Base-by-base conservation (phyloP, 2,113 vertebrate genomes). In the Cyprinodon tularosa region DNA sequence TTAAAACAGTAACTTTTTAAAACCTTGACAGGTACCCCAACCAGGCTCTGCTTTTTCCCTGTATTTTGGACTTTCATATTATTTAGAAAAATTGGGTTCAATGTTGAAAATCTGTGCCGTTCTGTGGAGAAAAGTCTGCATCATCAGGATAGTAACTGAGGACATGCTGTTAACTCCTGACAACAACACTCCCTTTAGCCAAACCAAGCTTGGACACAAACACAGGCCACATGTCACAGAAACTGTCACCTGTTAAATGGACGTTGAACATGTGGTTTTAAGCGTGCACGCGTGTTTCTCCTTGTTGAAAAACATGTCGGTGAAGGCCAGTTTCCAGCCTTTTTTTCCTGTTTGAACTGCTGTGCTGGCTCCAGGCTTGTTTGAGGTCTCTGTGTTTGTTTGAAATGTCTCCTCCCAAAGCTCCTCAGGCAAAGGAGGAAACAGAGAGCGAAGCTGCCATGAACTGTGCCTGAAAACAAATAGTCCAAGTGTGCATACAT, bases 391-490 rank as follows among this genome's bases (percentile, higher is more conserved):
- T 80, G 63, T 84, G 82, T 84, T 81, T 83, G 72, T 83, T 82
- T 90, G 78, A 81, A 88, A 75, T 74, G 15, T 83, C 38, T 78
- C 81, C 68, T 71, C 71, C 57, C 65, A 71, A 73, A 81, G 53
- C 40, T 77, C 48, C 53, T 42, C 0, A n/a, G 29, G 37, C 37
- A 53, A 60, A 90, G 62, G 59, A 86, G 83, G 71, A 81, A 85
- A 80, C 74, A 20, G 39, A 73, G 66, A 4, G 63, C 81, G 80
- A 57, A 57, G 48, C 68, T 66, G 44, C 76, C 29, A 47, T 67
- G 75, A 91, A 86, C 77, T 77, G 61, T 59, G 60, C 70, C 76
- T 74, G 59, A 76, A 90, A 85, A 74, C 45, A 88, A 91, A 89
- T 80, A 88, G 81, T 85, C 83, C 14, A 72, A 82, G 71, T 81